Conservation (phyloP, 92 coral and sea anemone genomes). For the Micromussa lordhowensis region DNA sequence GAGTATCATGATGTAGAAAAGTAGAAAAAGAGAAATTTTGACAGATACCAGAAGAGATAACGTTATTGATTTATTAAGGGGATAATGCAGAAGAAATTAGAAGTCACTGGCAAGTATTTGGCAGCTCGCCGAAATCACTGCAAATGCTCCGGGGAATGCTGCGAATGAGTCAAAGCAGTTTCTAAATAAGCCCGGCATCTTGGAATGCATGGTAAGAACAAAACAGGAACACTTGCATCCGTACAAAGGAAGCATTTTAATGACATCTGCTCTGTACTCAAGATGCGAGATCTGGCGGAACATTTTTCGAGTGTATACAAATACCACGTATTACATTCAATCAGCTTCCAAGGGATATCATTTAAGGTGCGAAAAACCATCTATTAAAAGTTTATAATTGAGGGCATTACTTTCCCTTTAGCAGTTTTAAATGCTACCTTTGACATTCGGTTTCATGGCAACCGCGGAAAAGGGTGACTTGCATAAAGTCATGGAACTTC, state of each 20-base stretch:
- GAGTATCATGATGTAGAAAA: background rate
- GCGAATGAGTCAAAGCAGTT: no score
- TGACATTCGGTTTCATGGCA: constrained; percentile 17
- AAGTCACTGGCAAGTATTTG: background rate
- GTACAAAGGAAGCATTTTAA: background rate
- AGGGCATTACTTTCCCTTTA: background rate
- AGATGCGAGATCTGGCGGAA: no score
- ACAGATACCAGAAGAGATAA: background rate
- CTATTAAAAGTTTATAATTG: background rate
- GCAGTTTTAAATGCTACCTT: background rate
- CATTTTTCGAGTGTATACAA: background rate
- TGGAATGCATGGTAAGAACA: no score
- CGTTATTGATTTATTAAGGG: background rate
- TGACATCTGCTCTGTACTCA: background rate
- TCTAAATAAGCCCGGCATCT: no score
- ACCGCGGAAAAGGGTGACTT: constrained; percentile 5
- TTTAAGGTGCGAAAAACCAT: background rate
- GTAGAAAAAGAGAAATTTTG: background rate
- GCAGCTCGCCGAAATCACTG: no score
- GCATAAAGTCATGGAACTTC: constrained; percentile 26
- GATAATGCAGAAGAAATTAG: background rate
- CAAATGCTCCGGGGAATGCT: no score
- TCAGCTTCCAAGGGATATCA: background rate
- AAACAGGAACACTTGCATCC: background rate
- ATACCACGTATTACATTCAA: no score